Conservation (phyloP, 2,888 invertebrate species). For the Apodemia mormo region DNA sequence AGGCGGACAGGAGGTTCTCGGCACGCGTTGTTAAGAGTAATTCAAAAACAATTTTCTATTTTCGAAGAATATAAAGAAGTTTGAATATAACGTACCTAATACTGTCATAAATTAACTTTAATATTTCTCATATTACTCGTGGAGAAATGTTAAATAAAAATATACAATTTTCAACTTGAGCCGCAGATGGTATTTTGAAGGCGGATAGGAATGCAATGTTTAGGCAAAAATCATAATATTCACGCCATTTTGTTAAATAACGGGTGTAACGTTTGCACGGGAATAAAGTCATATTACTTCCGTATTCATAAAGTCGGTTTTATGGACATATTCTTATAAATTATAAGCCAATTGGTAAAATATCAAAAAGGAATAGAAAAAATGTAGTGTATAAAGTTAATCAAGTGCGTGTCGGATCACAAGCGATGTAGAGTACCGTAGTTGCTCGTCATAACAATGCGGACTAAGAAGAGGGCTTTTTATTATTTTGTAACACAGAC, state of each 20-base stretch:
- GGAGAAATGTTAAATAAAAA: conserved; percentile 6
- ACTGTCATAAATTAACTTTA: conserved; percentile 24
- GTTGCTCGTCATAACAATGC: no score
- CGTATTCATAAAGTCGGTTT: not conserved
- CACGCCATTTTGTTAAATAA: not conserved
- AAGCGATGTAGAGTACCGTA: no score
- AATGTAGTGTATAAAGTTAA: no score
- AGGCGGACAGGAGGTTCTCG: conserved; percentile 24
- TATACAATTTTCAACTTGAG: conserved; percentile 8
- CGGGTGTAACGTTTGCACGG: not conserved
- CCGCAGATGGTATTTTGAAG: conserved; percentile 2
- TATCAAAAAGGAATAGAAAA: no score
- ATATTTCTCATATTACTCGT: conserved; percentile 9
- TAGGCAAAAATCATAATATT: not conserved
- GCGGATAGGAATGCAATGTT: not conserved
- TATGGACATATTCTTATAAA: not conserved
- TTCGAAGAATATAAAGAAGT: conserved; percentile 23
- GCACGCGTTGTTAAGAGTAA: conserved; percentile 29
- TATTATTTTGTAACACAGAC: no score
- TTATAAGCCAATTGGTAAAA: no score
- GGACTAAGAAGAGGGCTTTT: no score
- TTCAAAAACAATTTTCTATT: conserved; percentile 28
- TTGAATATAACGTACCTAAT: conserved; percentile 14
- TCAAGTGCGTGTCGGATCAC: no score
- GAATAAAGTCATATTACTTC: not conserved